These are phyloP conservation scores for Melanchra persicariae DNA, from an alignment of 2,888 invertebrate genomes.

Conservation along the genomic window DNA sequence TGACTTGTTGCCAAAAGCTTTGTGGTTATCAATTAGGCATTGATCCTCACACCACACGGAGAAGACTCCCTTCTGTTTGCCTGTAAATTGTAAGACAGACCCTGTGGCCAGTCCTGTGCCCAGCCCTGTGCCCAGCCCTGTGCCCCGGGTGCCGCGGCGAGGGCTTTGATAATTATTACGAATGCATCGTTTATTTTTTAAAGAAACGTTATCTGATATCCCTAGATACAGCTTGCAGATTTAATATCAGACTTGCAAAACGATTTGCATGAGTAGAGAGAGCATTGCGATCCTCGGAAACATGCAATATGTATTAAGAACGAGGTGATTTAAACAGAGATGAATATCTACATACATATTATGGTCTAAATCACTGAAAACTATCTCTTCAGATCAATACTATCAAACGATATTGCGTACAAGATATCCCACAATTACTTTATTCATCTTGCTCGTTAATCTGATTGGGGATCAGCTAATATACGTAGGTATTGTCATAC, in stretches of 20 bases:
- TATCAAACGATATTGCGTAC: neutral
- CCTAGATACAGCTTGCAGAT: neutral
- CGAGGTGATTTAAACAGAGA: neutral
- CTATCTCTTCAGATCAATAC: neutral
- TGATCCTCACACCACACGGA: too few species aligned
- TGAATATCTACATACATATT: too few species aligned
- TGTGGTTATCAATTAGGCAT: neutral
- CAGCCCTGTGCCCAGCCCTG: neutral
- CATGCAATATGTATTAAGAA: neutral
- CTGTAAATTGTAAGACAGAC: too few species aligned
- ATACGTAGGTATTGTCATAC: too few species aligned
- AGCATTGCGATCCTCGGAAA: neutral
- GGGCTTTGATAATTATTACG: slow-evolving; percentile 17
- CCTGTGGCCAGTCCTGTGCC: too few species aligned
- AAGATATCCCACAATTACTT: too few species aligned
- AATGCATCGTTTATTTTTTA: slow-evolving; percentile 14
- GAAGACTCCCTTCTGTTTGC: too few species aligned
- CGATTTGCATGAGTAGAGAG: neutral
- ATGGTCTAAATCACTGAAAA: neutral
- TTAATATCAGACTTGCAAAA: slow-evolving; percentile 13
- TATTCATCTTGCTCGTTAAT: neutral
- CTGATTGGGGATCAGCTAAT: neutral
- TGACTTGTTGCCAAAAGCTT: neutral
- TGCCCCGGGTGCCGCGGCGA: neutral
- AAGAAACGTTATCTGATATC: slow-evolving; percentile 29